Evolutionary conservation across 2,797 vertebrate species (phyloP).

Genomic region (Paratrypauchen microcephalus): DNA sequence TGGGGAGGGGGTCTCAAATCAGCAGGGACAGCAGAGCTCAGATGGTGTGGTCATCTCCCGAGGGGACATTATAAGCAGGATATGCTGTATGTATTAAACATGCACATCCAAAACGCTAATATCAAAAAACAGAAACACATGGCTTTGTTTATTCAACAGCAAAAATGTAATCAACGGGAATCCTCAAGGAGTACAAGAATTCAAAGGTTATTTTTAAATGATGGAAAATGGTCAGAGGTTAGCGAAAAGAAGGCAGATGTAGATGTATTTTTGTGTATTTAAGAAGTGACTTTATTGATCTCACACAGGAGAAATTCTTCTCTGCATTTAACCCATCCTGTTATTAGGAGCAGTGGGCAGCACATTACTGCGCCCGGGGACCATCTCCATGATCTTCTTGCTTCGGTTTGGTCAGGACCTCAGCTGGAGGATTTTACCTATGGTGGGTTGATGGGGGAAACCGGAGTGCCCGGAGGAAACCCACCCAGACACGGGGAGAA

Average conservation of each 20-base stretch:
- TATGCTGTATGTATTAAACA: slow-evolving; percentile 12
- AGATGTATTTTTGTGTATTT: not conserved
- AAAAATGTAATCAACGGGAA: slow-evolving; percentile 4
- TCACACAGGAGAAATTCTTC: too few relatives aligned
- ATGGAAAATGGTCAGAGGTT: slow-evolving; percentile 2
- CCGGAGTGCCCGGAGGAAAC: too few relatives aligned
- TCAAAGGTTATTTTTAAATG: not conserved
- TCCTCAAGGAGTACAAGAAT: slow-evolving; percentile 2
- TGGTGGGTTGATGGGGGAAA: too few relatives aligned
- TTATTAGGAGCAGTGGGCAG: too few relatives aligned
- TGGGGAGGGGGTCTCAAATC: slow-evolving; percentile 31
- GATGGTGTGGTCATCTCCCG: slow-evolving; percentile 29
- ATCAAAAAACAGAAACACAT: slow-evolving; percentile 3
- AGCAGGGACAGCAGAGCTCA: slow-evolving; percentile 19
- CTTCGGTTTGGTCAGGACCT: too few relatives aligned
- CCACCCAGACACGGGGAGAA: too few relatives aligned
- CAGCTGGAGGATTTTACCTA: too few relatives aligned
- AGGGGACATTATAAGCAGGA: slow-evolving; percentile 16
- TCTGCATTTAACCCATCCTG: too few relatives aligned
- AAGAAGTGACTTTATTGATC: too few relatives aligned
- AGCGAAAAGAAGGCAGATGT: not conserved
- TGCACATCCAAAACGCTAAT: not conserved
- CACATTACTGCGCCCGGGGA: too few relatives aligned
- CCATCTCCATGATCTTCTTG: too few relatives aligned
- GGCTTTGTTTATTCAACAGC: slow-evolving; percentile 5